Percentiles rank a stretch among this genome's conserved stretches.
These are phyloP conservation scores for Orchesellides sinensis DNA, from an alignment of 2,888 invertebrate species.

Conservation along the genomic window DNA sequence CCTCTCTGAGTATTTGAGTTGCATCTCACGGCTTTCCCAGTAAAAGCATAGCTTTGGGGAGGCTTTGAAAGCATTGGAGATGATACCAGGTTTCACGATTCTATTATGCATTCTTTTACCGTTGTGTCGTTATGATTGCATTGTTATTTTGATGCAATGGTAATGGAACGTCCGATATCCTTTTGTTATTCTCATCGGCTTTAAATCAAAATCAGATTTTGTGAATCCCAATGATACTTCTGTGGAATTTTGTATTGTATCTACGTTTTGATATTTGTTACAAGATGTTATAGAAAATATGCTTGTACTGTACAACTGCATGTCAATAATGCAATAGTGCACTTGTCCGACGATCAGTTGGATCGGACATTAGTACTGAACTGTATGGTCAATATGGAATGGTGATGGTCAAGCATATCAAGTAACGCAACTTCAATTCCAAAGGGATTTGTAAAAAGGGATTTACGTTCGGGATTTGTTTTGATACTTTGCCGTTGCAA, in stretches of 20 bases:
- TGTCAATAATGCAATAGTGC: too few species aligned
- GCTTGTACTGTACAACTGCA: too few species aligned
- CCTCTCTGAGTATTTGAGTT: not conserved
- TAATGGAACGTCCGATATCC: conserved; percentile 33
- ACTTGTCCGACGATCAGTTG: not conserved
- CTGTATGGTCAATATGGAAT: not conserved
- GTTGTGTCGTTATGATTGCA: not conserved
- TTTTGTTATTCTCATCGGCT: conserved; percentile 36
- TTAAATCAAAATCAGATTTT: conserved; percentile 50
- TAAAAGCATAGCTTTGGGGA: too few species aligned
- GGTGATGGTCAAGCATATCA: conserved; percentile 23
- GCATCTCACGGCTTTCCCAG: conserved; percentile 35
- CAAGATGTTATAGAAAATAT: too few species aligned
- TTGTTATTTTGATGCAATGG: conserved; percentile 22
- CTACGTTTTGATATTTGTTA: too few species aligned
- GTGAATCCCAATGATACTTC: conserved; percentile 8
- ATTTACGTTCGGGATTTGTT: not conserved
- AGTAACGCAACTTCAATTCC: conserved; percentile 13
- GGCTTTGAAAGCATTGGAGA: conserved; percentile 9
- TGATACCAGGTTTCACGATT: not conserved
- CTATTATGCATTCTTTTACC: not conserved
- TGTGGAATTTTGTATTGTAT: not conserved
- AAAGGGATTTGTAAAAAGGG: conserved; percentile 4
- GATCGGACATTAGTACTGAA: not conserved
- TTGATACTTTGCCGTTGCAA: not conserved